A percentile compares a stretch with the other conserved stretches of the same genome.
phyloP scores from a whole-genome alignment of 2,113 vertebrate species.

The Gadus macrocephalus region DNA sequence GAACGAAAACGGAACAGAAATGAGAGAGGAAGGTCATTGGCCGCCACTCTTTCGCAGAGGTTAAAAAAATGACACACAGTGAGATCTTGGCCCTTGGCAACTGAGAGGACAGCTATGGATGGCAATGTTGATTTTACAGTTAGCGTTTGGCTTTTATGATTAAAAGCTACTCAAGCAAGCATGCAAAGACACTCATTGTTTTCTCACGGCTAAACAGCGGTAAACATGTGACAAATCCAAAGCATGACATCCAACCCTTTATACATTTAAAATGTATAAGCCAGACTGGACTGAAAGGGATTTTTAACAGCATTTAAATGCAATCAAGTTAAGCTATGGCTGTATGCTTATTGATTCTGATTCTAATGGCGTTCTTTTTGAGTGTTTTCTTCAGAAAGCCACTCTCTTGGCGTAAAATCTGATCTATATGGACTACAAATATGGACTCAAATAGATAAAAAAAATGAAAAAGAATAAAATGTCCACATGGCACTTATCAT shows the following conservation, averaged over 20 bases:
- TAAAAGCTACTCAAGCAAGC: conserved; percentile 40
- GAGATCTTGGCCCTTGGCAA: conserved; percentile 26
- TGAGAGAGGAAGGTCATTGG: conserved; percentile 43
- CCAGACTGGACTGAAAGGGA: background rate
- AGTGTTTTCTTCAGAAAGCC: no score
- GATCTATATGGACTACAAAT: conserved; percentile 26
- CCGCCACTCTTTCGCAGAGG: conserved; percentile 12
- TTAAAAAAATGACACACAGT: background rate
- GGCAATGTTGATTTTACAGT: background rate
- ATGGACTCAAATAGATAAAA: conserved; percentile 27
- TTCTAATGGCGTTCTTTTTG: no score
- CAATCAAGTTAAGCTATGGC: no score
- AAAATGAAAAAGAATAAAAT: conserved; percentile 7
- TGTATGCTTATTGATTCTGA: no score
- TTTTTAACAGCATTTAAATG: no score
- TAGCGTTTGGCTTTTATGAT: conserved; percentile 49
- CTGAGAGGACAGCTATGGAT: no score
- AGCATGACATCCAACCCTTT: background rate
- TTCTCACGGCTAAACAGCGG: conserved; percentile 7
- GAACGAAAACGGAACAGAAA: conserved; percentile 16
- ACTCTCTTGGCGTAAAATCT: background rate
- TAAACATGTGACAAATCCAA: conserved; percentile 1
- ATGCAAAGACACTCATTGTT: conserved; percentile 16
- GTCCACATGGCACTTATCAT: conserved; percentile 31
- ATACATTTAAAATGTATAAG: background rate